These are phyloP conservation scores for Cinara cedri DNA, from an alignment of 2,888 invertebrate genomes.

Conservation along the genomic window DNA sequence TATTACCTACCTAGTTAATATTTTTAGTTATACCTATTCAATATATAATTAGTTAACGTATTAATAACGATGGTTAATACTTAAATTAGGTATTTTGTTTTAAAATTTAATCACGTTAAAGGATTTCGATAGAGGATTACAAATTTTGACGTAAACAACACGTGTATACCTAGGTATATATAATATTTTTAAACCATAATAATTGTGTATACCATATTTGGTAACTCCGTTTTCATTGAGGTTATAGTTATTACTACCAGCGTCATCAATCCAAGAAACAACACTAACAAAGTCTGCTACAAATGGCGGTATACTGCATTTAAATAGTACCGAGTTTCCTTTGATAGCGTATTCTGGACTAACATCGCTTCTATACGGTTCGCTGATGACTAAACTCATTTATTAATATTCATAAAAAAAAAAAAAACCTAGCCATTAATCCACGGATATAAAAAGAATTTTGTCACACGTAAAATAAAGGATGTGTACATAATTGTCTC, in stretches of 20 bases:
- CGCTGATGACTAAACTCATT: conserved; percentile 27
- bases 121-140: conserved; percentile 13
- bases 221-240: conserved; percentile 61
- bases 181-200: neutral
- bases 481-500: neutral
- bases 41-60: neutral
- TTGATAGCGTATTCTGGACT: conserved; percentile 82
- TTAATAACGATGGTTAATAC: too few relatives aligned
- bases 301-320: conserved; percentile 90
- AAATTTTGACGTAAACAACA: conserved; percentile 1
- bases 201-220: conserved; percentile 28
- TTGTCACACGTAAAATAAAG: neutral
- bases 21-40: neutral
- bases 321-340: conserved; percentile 85
- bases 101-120: neutral
- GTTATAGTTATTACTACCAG: conserved; percentile 74
- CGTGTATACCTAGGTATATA: neutral
- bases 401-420: neutral
- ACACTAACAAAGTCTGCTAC: conserved; percentile 90
- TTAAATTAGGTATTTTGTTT: neutral
- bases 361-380: conserved; percentile 49
- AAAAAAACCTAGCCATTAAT: neutral
- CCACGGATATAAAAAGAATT: conserved; percentile 22
- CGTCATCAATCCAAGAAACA: conserved; percentile 84
- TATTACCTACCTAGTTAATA: neutral